These are phyloP conservation scores for Diadumene lineata DNA, from an alignment of 92 coral and sea anemone species.

Conservation along the genomic window DNA sequence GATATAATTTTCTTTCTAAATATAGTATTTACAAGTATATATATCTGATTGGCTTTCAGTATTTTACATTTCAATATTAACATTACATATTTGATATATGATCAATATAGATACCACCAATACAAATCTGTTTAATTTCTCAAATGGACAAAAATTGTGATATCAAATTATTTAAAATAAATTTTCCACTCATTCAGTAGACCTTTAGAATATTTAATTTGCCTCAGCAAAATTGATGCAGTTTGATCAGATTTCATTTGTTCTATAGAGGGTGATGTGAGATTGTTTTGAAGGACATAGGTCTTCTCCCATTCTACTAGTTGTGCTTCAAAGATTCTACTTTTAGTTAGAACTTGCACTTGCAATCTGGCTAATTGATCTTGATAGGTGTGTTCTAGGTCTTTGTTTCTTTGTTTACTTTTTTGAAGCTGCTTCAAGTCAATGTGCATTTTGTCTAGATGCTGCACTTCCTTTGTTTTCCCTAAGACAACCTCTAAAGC, in stretches of 20 bases:
- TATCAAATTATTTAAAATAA: no score
- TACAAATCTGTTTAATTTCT: no score
- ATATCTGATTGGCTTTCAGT: no score
- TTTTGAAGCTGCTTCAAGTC: background rate
- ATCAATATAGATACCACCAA: no score
- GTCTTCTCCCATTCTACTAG: slow-evolving; percentile 59
- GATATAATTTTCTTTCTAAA: no score
- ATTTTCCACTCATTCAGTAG: background rate
- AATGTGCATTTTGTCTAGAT: background rate
- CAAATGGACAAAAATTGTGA: no score
- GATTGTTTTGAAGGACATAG: slow-evolving; percentile 43
- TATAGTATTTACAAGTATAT: no score
- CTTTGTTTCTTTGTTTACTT: background rate
- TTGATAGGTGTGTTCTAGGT: background rate
- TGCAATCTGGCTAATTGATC: background rate
- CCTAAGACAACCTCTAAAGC: background rate
- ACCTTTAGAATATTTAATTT: slow-evolving; percentile 19
- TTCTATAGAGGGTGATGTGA: slow-evolving; percentile 43
- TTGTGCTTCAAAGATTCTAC: slow-evolving; percentile 10
- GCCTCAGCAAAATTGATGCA: slow-evolving; percentile 36
- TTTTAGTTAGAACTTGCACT: slow-evolving; percentile 32
- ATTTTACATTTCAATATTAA: no score
- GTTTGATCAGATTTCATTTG: slow-evolving; percentile 44
- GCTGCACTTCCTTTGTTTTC: background rate
- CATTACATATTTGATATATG: no score